Evolutionary conservation across 2,888 invertebrate species (phyloP), one percentile per base, ranked within the genome.

Genomic region (Hedya salicella): DNA sequence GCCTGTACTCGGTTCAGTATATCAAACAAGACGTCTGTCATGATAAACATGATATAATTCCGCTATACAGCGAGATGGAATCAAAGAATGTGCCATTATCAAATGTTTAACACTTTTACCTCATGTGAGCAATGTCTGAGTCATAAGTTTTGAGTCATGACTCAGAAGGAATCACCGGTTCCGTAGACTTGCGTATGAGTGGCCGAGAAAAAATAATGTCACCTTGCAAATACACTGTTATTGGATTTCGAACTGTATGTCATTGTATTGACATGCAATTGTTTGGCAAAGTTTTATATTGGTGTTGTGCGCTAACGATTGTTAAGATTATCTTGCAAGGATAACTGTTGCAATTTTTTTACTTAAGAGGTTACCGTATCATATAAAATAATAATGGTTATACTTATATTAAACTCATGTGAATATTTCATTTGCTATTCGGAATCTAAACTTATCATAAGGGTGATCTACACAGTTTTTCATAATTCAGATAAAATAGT

Each of bases 81-180:
- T 42, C 42, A 44, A 25, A 78, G 78, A 71, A 73, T 76, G 72
- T 75, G 67, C 70, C 48, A 75, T 81, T 86, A 83, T 83, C 81
- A 81, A 79, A 79, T 76, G 74, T 75, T 79, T 76, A 72, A 67
- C 75, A 70, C 48, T 53, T 68, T 70, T 70, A 63, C 67, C 68
- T 46, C 64, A 13, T 64, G 36, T 69, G 69, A 70, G 69, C 68
- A 64, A 69, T 5, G 48, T 17, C n/a, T 70, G 71, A 71, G 46
- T 70, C 70, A 71, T 32, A 14, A 8, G 46, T 30, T 25, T 42
- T 68, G 70, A 8, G 46, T 30, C 6, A 49, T 68, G 70, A 67
- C 25, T 70, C 70, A 66, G 40, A 49, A 66, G 70, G 69, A 68
- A 69, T 36, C 69, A 63, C 68, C 69, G 61, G 49, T 48, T 16